Percentiles rank a stretch among this genome's conserved stretches.
Conservation (phyloP, 2,797 vertebrate species). For the Rhinella marina region DNA sequence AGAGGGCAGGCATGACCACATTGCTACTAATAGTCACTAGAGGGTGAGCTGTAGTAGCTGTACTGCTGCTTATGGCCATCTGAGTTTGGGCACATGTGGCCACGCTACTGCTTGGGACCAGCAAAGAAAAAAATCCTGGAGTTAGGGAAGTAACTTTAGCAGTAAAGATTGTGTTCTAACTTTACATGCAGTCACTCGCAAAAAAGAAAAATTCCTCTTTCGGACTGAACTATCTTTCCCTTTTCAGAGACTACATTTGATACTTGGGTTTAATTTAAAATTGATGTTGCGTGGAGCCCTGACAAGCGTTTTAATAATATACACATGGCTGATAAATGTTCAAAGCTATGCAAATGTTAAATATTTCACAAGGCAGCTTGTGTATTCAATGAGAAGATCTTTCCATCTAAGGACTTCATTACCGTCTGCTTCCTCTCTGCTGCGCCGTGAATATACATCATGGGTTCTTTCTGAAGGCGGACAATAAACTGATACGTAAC, state of each 20-base stretch:
- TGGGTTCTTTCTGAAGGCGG: neutral
- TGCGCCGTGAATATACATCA: neutral
- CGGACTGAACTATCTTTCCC: neutral
- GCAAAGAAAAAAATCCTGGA: no score
- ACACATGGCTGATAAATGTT: slow-evolving; percentile 29
- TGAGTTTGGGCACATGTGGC: no score
- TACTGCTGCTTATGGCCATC: no score
- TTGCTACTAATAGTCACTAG: no score
- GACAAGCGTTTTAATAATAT: slow-evolving; percentile 42
- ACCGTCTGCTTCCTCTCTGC: neutral
- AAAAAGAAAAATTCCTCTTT: slow-evolving; percentile 8
- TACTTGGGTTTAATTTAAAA: slow-evolving; percentile 19
- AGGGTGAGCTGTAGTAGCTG: no score
- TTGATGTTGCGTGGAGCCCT: neutral
- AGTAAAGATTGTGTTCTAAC: no score
- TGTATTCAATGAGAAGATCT: slow-evolving; percentile 37
- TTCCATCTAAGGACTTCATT: neutral
- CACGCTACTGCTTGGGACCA: neutral
- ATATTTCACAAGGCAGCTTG: slow-evolving; percentile 45
- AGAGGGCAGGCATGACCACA: no score
- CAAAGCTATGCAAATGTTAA: slow-evolving; percentile 54
- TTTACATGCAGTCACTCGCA: neutral
- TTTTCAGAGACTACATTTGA: neutral
- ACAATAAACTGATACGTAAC: neutral
- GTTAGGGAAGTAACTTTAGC: no score